These are phyloP conservation scores for Sebastes paucispinis DNA, from an alignment of 2,797 vertebrate species.

Conservation along the genomic window DNA sequence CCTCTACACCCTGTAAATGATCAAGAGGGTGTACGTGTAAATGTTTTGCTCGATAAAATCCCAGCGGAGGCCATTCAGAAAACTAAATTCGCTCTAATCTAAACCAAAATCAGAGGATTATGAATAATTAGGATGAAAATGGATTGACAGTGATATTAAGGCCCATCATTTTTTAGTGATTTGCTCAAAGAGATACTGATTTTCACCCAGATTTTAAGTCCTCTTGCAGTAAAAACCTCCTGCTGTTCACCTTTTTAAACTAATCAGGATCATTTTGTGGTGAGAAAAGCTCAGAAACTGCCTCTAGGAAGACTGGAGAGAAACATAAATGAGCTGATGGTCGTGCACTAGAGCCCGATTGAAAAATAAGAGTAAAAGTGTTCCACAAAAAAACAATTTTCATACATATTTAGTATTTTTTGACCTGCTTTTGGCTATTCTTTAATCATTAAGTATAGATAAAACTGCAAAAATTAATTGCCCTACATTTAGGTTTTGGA, in stretches of 20 bases:
- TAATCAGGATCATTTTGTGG: conserved; percentile 1
- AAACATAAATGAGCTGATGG: conserved; percentile 3
- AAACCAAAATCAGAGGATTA: conserved; percentile 10
- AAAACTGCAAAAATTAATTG: not conserved
- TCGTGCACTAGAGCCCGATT: not conserved
- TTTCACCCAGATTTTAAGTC: not conserved
- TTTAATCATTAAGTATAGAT: not conserved
- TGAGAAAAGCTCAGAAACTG: conserved; percentile 4
- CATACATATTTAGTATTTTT: not conserved
- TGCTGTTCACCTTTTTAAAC: not conserved
- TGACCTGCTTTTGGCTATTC: not conserved
- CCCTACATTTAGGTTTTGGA: not conserved
- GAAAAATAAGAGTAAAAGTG: conserved; percentile 7
- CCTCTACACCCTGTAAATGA: conserved; percentile 5
- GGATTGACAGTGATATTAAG: not conserved
- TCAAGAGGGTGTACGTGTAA: not conserved
- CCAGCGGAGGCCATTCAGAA: not conserved
- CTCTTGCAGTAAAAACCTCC: not conserved
- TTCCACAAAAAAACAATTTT: conserved; percentile 10
- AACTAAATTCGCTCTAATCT: not conserved
- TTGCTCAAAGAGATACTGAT: not conserved
- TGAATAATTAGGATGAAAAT: conserved; percentile 5
- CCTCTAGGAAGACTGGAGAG: not conserved
- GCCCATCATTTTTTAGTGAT: not conserved
- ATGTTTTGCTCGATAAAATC: conserved; percentile 16